These are phyloP conservation scores for Hyles vespertilio DNA, from an alignment of 1,140 invertebrate genomes.

Conservation along the genomic window DNA sequence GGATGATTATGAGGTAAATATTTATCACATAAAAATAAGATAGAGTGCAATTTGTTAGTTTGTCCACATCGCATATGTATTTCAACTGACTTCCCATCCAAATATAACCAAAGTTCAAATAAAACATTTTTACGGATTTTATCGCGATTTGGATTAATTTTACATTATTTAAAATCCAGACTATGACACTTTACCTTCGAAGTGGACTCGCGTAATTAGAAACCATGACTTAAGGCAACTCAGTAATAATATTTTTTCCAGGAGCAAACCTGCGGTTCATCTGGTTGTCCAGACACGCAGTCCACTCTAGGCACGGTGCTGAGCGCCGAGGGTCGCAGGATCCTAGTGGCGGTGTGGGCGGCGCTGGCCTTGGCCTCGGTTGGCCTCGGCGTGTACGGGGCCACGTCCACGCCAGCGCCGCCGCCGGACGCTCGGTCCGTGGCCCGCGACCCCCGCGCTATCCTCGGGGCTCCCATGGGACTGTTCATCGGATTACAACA, in stretches of 20 bases:
- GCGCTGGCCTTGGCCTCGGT: slow-evolving; percentile 74
- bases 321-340: slow-evolving; percentile 66
- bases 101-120: too few species aligned
- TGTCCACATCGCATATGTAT: too few species aligned
- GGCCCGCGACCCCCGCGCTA: slow-evolving; percentile 73
- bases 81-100: too few species aligned
- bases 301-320: slow-evolving; percentile 44
- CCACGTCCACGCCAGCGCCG: slow-evolving; percentile 47
- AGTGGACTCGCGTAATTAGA: too few species aligned
- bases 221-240: background rate
- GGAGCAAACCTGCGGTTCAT: slow-evolving; percentile 61
- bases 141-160: too few species aligned
- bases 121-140: too few species aligned
- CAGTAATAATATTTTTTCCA: slow-evolving; percentile 20
- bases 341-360: slow-evolving; percentile 66
- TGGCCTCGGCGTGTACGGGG: slow-evolving; percentile 54
- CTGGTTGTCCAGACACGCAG: slow-evolving; percentile 57
- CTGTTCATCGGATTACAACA: slow-evolving; percentile 85
- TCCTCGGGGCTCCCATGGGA: slow-evolving; percentile 79
- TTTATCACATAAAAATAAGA: background rate
- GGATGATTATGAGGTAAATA: slow-evolving; percentile 59
- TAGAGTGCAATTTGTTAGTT: too few species aligned
- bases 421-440: slow-evolving; percentile 66
- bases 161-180: too few species aligned
- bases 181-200: too few species aligned